phyloP scores from a whole-genome alignment of 2,888 invertebrate species.

The Mystacides longicornis region DNA sequence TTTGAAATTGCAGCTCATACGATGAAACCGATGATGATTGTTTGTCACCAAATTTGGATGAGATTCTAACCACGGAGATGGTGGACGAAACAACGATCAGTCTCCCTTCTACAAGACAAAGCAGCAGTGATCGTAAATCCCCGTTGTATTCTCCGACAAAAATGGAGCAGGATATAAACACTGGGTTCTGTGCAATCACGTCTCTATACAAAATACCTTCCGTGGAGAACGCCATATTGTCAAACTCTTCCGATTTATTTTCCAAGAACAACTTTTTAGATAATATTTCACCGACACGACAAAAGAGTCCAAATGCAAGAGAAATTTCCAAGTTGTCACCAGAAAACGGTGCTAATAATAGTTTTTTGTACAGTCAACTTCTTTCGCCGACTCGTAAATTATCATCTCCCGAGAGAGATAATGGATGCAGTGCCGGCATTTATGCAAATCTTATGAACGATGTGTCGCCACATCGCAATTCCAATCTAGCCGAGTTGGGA shows the following conservation, averaged over 20 bases:
- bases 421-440: constrained; percentile 10
- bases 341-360: constrained; percentile 37
- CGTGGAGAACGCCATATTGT: constrained; percentile 26
- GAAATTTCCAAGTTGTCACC: constrained; percentile 46
- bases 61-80: constrained; percentile 47
- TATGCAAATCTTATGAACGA: constrained; percentile 29
- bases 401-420: constrained; percentile 32
- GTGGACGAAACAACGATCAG: constrained; percentile 44
- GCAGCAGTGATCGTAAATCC: constrained; percentile 28
- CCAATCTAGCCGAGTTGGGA: neutral
- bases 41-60: constrained; percentile 60
- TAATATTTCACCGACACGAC: constrained; percentile 42
- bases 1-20: constrained; percentile 51
- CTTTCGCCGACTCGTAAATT: constrained; percentile 29
- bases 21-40: constrained; percentile 63
- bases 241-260: constrained; percentile 25
- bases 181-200: constrained; percentile 41
- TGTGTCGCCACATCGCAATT: neutral
- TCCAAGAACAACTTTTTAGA: constrained; percentile 35
- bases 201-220: constrained; percentile 43
- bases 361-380: constrained; percentile 44
- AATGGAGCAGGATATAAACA: constrained; percentile 25
- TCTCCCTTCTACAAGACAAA: constrained; percentile 21
- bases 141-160: constrained; percentile 27
- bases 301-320: constrained; percentile 45